These are phyloP conservation scores for Drosophila mettleri DNA, from an alignment of 2,888 invertebrate genomes.

Conservation along the genomic window DNA sequence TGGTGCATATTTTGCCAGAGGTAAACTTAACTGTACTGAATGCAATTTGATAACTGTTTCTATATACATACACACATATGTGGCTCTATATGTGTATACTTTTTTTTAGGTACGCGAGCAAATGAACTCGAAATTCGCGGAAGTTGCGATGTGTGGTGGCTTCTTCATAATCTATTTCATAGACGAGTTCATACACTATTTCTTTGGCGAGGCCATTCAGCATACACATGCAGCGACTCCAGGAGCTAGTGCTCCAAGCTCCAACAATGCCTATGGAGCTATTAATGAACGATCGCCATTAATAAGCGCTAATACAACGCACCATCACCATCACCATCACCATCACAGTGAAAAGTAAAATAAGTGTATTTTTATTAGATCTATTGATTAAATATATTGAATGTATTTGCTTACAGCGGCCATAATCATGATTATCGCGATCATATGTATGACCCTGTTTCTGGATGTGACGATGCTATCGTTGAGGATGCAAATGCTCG, in stretches of 20 bases:
- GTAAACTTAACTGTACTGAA: slow-evolving; percentile 80
- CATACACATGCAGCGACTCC: slow-evolving; percentile 61
- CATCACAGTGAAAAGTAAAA: slow-evolving; percentile 38
- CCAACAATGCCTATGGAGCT: slow-evolving; percentile 70
- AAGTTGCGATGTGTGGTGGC: slow-evolving; percentile 88
- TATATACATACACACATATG: background rate
- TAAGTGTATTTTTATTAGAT: background rate
- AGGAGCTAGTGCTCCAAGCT: slow-evolving; percentile 21
- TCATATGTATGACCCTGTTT: slow-evolving; percentile 8
- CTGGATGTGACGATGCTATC: slow-evolving; percentile 65
- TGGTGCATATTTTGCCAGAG: slow-evolving; percentile 93
- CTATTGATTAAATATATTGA: slow-evolving; percentile 16
- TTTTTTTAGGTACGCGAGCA: slow-evolving; percentile 86
- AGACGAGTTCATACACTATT: slow-evolving; percentile 90
- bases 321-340: slow-evolving; percentile 25
- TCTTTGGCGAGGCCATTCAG: slow-evolving; percentile 86
- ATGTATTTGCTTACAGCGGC: slow-evolving; percentile 21
- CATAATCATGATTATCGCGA: slow-evolving; percentile 40
- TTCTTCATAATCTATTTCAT: slow-evolving; percentile 90
- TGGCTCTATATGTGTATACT: background rate
- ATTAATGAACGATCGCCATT: slow-evolving; percentile 64
- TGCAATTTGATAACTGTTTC: slow-evolving; percentile 18
- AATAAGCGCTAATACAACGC: slow-evolving; percentile 13
- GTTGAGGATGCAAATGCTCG: slow-evolving; percentile 82
- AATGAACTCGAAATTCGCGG: slow-evolving; percentile 87